Conservation (phyloP, 2,113 vertebrate genomes). For the Martes martes region DNA sequence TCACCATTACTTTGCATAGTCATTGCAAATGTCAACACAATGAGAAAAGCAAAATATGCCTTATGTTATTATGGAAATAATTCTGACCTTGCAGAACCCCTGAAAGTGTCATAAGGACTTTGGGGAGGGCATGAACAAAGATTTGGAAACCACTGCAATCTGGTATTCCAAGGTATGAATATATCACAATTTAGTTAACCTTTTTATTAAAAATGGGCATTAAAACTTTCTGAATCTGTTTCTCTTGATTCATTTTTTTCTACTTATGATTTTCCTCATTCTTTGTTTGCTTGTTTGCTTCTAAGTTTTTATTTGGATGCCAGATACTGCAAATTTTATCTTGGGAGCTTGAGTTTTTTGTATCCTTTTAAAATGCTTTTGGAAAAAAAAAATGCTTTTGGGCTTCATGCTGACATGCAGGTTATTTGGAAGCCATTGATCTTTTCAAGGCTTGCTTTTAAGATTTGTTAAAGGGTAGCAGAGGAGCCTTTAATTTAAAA, state of each 20-base stretch:
- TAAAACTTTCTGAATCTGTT: background rate
- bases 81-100: too few species aligned
- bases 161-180: background rate
- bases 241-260: background rate
- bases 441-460: background rate
- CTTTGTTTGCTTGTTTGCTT: background rate
- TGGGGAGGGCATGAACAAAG: background rate
- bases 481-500: background rate
- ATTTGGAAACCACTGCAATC: background rate
- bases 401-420: background rate
- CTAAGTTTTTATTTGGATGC: background rate
- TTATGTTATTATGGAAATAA: background rate
- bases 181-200: background rate
- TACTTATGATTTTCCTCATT: background rate
- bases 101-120: background rate
- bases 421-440: background rate
- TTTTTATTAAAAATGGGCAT: background rate
- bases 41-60: background rate
- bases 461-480: background rate
- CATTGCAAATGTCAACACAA: background rate
- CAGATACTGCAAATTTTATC: background rate
- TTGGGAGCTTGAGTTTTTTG: background rate
- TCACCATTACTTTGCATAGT: background rate
- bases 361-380: background rate
- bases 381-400: background rate